Base-by-base conservation (phyloP, 2,113 vertebrate species). In the Calyptommatus sinebrachiatus region DNA sequence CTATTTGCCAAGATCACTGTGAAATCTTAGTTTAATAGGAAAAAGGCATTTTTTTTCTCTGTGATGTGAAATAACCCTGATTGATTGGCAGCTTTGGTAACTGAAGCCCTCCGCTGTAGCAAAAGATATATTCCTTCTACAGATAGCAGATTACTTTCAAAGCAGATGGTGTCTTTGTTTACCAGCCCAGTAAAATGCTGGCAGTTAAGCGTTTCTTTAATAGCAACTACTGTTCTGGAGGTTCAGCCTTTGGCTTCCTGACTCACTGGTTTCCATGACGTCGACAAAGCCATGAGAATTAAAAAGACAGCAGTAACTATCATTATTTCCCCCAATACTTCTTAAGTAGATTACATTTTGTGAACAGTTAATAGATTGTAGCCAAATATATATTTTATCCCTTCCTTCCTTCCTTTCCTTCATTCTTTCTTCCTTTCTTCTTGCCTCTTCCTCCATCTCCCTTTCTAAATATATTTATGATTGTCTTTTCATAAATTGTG, bases 101-200 rank as follows among this genome's bases (percentile, higher is more conserved):
- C 8, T 57, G 26, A 71, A 71, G 41, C 71, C 12, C 79, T 16
- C 60, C 63, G 48, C 74, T 74, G 65, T 70, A 77, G n/a, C 67
- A 66, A 71, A 66, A 75, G 60, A 76, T 66, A 78, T 60, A 22
- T 70, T 78, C 67, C n/a, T 68, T 71, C 67, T 3, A n/a, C 9
- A 78, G 76, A n/a, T 22, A 85, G 24, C 18, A 35, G 76, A 22
- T 45, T 79, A 65, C 76, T 78, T 69, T 77, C n/a, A 63, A 31
- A n/a, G 41, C 76, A 73, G 74, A 29, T 53, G 31, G 57, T 50
- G 21, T 62, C 21, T 82, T 21, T 35, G 29, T 83, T 81, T 82
- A n/a, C 60, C 71, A 81, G 21, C 48, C 46, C 29, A 82, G 78
- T 50, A 35, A 73, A 72, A 61, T 8, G 1, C 45, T 73, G 79